Conservation (phyloP, 1,140 invertebrate genomes). For the Neuroterus valhalla region DNA sequence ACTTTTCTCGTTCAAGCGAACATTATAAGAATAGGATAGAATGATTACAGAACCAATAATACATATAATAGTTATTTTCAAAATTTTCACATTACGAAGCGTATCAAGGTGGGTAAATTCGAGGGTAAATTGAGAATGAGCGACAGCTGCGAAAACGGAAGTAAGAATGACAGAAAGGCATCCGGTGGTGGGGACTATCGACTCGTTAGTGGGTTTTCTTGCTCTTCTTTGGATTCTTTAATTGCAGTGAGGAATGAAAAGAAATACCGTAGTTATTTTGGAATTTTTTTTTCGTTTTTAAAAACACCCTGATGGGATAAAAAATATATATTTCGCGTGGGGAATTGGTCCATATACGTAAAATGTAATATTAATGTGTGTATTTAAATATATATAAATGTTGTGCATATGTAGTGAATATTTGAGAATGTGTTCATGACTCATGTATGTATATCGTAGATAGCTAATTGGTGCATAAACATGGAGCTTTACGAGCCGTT, state of each 20-base stretch:
- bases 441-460: constrained; percentile 54
- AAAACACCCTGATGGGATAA: not conserved
- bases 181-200: constrained; percentile 3
- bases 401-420: constrained; percentile 31
- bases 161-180: constrained; percentile 24
- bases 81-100: not conserved
- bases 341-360: constrained; percentile 29
- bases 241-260: constrained; percentile 2
- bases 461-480: constrained; percentile 74
- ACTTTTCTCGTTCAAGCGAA: too few species aligned
- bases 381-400: not conserved
- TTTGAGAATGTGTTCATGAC: constrained; percentile 52
- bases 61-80: too few species aligned
- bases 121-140: not conserved
- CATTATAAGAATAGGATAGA: too few species aligned
- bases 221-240: constrained; percentile 11
- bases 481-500: constrained; percentile 65
- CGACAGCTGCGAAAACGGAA: constrained; percentile 10
- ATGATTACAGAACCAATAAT: too few species aligned
- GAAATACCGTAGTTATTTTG: not conserved
- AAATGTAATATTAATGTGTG: not conserved
- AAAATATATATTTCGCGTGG: not conserved
- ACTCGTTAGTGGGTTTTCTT: constrained; percentile 14
- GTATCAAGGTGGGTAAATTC: not conserved
- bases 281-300: too few species aligned